These are phyloP conservation scores for Trichogramma dendrolimi DNA, from an alignment of 2,888 invertebrate species.

Conservation along the genomic window DNA sequence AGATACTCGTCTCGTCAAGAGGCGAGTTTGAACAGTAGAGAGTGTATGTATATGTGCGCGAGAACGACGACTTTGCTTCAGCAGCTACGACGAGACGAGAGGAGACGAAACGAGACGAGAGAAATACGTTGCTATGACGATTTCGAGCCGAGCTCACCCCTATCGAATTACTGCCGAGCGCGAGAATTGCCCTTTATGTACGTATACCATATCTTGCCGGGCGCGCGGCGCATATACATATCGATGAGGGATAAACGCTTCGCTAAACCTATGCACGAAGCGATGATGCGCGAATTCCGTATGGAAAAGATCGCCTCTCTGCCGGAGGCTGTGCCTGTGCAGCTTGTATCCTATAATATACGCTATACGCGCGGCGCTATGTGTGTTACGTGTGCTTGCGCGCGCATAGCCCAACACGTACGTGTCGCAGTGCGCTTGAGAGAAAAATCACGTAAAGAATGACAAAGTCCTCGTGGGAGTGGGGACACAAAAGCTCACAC, in stretches of 20 bases:
- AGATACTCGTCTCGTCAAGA: constrained; percentile 34
- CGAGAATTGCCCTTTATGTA: constrained; percentile 45
- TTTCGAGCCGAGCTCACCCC: constrained; percentile 39
- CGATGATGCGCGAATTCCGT: too few species aligned
- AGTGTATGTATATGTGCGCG: too few species aligned
- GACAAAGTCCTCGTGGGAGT: constrained; percentile 22
- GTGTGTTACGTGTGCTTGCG: constrained; percentile 21
- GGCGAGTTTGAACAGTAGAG: constrained; percentile 48
- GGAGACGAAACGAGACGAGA: constrained; percentile 12
- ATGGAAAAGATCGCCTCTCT: too few species aligned
- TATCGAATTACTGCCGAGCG: constrained; percentile 46
- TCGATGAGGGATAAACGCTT: not conserved
- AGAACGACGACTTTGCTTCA: constrained; percentile 32
- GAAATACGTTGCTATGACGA: constrained; percentile 51
- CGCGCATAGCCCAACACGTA: constrained; percentile 45
- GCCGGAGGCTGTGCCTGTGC: too few species aligned
- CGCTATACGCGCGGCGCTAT: too few species aligned
- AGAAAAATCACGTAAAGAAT: constrained; percentile 25
- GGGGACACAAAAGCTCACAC: not conserved
- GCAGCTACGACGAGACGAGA: constrained; percentile 38
- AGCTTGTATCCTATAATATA: too few species aligned
- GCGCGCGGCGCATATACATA: constrained; percentile 16
- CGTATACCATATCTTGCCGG: constrained; percentile 29
- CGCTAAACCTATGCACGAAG: too few species aligned
- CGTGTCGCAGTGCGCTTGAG: constrained; percentile 19